Conservation (phyloP, 2,888 invertebrate species). For the Anthrax anthrax region DNA sequence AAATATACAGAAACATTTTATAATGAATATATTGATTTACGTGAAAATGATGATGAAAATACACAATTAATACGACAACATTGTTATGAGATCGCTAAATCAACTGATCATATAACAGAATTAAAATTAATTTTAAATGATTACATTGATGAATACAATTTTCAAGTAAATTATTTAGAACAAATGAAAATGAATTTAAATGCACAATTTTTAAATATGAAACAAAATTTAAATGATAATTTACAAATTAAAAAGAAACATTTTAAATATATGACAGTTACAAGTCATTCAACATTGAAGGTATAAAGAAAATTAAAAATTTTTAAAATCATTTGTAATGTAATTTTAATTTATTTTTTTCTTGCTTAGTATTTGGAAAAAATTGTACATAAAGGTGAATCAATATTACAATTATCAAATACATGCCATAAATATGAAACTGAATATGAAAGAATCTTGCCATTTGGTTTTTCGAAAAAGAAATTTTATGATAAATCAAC, state of each 20-base stretch:
- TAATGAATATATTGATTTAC: slow-evolving; percentile 33
- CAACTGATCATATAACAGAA: slow-evolving; percentile 25
- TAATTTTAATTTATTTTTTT: neutral
- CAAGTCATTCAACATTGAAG: slow-evolving; percentile 38
- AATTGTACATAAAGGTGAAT: slow-evolving; percentile 42
- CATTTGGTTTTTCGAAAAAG: slow-evolving; percentile 23
- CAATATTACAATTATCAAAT: slow-evolving; percentile 43
- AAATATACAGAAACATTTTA: slow-evolving; percentile 33
- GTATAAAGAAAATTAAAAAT: too few relatives aligned
- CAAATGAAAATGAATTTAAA: slow-evolving; percentile 37
- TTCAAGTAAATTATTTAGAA: slow-evolving; percentile 36
- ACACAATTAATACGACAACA: slow-evolving; percentile 28
- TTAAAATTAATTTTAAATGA: slow-evolving; percentile 38
- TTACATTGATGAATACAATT: slow-evolving; percentile 33
- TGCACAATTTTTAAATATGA: slow-evolving; percentile 38
- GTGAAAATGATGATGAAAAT: slow-evolving; percentile 33
- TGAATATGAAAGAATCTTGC: slow-evolving; percentile 39
- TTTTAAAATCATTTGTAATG: neutral
- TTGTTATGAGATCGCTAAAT: slow-evolving; percentile 27
- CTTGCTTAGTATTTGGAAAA: slow-evolving; percentile 36
- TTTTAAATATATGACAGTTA: slow-evolving; percentile 45
- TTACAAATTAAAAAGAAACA: slow-evolving; percentile 38
- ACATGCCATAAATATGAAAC: slow-evolving; percentile 56
- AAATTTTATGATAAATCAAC: slow-evolving; percentile 20
- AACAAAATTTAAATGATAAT: slow-evolving; percentile 39